Evolutionary conservation across 2,113 vertebrate genomes (phyloP).

Genomic region (Callorhinus ursinus): DNA sequence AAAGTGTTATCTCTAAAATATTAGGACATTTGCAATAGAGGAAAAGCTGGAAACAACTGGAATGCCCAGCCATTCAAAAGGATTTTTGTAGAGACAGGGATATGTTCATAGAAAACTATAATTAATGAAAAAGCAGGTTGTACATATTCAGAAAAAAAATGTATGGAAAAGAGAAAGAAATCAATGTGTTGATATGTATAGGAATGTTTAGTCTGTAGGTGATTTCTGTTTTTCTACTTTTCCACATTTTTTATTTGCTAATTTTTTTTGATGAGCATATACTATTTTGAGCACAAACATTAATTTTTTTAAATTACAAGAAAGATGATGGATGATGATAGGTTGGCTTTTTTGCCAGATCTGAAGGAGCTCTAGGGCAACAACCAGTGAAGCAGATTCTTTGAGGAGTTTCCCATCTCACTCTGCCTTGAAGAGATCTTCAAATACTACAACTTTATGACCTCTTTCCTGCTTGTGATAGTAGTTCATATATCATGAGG

Average conservation of each 20-base stretch:
- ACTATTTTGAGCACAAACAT: neutral
- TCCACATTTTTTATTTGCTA: neutral
- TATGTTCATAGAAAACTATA: neutral
- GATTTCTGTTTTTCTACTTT: neutral
- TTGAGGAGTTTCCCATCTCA: neutral
- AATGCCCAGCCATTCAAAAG: neutral
- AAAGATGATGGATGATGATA: neutral
- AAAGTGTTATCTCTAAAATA: neutral
- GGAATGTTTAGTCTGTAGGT: neutral
- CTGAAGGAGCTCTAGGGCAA: neutral
- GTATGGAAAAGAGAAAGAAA: neutral
- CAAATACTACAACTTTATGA: accelerated
- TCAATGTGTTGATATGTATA: neutral
- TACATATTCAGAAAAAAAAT: neutral
- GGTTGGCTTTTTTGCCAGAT: neutral
- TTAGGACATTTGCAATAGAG: neutral
- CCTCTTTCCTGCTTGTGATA: neutral
- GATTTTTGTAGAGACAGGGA: neutral
- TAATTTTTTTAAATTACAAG: neutral
- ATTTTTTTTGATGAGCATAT: neutral
- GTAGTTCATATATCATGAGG: neutral
- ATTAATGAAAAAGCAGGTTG: neutral
- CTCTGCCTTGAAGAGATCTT: neutral
- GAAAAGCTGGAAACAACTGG: neutral
- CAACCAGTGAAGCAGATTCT: neutral